Evolutionary conservation across 2,888 invertebrate genomes (phyloP).

Genomic region (Thumatha senex): DNA sequence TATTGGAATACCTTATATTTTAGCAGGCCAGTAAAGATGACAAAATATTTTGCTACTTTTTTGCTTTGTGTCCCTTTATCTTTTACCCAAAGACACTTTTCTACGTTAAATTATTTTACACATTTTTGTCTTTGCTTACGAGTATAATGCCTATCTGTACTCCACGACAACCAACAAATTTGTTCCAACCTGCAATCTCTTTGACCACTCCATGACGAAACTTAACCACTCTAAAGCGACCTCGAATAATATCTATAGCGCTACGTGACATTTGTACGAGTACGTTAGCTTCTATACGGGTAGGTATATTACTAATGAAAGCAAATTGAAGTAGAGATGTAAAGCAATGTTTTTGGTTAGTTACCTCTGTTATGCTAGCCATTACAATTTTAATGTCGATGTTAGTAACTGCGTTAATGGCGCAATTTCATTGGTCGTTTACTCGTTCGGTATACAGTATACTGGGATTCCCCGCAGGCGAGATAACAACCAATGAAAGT

Average conservation of each 20-base stretch:
- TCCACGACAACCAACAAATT: not conserved
- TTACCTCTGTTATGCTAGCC: not conserved
- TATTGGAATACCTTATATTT: too few relatives aligned
- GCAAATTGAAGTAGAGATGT: conserved; percentile 25
- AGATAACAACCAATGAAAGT: too few relatives aligned
- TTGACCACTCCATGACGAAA: conserved; percentile 5
- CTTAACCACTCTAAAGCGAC: not conserved
- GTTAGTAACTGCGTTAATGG: not conserved
- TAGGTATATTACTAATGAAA: conserved; percentile 38
- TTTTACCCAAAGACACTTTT: too few relatives aligned
- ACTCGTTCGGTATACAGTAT: too few relatives aligned
- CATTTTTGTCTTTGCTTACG: too few relatives aligned
- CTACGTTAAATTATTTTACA: too few relatives aligned
- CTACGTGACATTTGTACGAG: conserved; percentile 3
- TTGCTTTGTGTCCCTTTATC: too few relatives aligned
- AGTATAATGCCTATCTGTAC: too few relatives aligned
- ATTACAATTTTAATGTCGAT: not conserved
- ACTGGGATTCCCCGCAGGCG: too few relatives aligned
- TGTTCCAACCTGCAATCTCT: not conserved
- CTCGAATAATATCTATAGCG: conserved; percentile 13
- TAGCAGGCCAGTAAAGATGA: too few relatives aligned
- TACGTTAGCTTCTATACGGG: not conserved
- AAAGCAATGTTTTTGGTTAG: conserved; percentile 36
- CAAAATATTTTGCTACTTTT: too few relatives aligned
- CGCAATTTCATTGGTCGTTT: too few relatives aligned